Conservation (phyloP, 1,140 invertebrate genomes). For the Nasonia vitripennis region DNA sequence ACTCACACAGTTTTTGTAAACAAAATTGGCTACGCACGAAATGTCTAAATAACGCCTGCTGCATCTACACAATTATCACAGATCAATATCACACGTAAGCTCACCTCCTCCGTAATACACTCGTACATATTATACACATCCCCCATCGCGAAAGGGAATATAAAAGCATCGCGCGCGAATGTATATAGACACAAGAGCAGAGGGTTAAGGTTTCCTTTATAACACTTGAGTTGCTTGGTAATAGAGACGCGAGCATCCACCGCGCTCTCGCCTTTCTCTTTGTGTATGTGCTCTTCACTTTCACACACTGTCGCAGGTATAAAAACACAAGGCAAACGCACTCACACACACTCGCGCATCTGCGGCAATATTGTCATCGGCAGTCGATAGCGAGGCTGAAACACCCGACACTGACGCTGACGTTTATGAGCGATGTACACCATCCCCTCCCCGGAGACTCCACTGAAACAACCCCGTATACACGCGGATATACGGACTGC, state of each 20-base stretch:
- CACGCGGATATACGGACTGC: not conserved
- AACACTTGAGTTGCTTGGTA: constrained; percentile 26
- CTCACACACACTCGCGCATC: not conserved
- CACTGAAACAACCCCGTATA: not conserved
- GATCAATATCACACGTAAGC: too few species aligned
- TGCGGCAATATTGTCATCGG: constrained; percentile 33
- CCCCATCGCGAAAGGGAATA: constrained; percentile 38
- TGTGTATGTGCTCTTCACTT: too few species aligned
- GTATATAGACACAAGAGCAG: not conserved
- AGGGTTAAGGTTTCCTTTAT: constrained; percentile 37
- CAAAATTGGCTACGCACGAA: too few species aligned
- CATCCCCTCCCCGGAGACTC: not conserved
- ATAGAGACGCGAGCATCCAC: constrained; percentile 9
- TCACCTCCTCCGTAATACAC: not conserved
- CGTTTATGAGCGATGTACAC: constrained; percentile 36
- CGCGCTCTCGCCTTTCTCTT: too few species aligned
- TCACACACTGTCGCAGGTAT: too few species aligned
- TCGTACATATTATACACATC: not conserved
- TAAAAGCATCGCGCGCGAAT: constrained; percentile 33
- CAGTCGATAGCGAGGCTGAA: constrained; percentile 21
- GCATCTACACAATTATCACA: too few species aligned
- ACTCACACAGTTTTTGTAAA: too few species aligned
- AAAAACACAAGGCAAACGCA: too few species aligned
- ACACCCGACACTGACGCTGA: constrained; percentile 27
- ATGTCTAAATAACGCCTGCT: too few species aligned